Conservation (phyloP, 92 coral and sea anemone genomes). For the Palythoa grandiflora region DNA sequence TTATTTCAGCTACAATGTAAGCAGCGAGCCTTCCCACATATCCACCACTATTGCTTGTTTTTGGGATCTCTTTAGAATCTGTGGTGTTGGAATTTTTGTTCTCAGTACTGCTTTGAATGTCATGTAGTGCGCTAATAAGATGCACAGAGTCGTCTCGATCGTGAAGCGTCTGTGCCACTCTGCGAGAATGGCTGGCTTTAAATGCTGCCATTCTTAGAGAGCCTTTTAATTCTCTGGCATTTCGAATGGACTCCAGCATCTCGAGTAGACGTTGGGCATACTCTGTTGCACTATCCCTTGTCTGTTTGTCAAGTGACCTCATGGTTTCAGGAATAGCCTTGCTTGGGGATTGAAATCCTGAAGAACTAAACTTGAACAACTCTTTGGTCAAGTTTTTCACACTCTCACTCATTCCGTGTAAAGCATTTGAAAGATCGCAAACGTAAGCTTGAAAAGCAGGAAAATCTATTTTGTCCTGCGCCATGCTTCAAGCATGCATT, state of each 20-base stretch:
- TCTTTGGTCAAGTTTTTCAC: background rate
- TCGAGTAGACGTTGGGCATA: conserved; percentile 6
- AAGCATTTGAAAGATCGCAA: conserved; percentile 17
- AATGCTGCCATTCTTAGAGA: conserved; percentile 5
- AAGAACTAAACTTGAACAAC: conserved; percentile 21
- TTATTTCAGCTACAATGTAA: background rate
- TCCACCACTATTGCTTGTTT: background rate
- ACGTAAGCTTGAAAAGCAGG: conserved; percentile 14
- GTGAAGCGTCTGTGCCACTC: background rate
- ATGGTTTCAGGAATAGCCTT: background rate
- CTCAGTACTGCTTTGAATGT: background rate
- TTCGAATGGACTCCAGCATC: conserved; percentile 18
- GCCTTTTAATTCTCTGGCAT: conserved; percentile 2
- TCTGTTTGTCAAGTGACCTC: conserved; percentile 7
- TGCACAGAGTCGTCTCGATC: background rate
- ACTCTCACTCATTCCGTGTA: conserved; percentile 19
- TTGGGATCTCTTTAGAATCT: background rate
- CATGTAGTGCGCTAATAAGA: background rate
- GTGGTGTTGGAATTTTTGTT: background rate
- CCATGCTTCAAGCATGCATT: background rate
- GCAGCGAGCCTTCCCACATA: background rate
- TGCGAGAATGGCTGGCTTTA: conserved; percentile 19
- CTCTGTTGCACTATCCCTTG: background rate
- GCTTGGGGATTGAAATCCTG: background rate
- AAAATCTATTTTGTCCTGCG: background rate